Evolutionary conservation across 2,888 invertebrate genomes (phyloP).

Genomic region (Mystacides longicornis): DNA sequence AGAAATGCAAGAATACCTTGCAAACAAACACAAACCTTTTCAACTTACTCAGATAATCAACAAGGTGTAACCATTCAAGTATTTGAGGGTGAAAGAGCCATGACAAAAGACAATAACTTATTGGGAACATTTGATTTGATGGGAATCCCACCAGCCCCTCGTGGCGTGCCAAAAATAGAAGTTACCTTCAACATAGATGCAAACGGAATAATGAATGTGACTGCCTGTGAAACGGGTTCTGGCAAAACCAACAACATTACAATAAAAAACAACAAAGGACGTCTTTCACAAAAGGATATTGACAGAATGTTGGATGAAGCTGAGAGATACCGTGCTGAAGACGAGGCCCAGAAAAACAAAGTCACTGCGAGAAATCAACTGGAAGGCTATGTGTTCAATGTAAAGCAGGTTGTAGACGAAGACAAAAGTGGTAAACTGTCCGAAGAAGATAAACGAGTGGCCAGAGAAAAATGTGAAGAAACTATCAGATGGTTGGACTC

Average conservation of each 20-base stretch:
- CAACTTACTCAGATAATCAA: slow-evolving; percentile 77
- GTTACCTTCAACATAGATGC: slow-evolving; percentile 71
- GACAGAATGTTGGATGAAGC: slow-evolving; percentile 72
- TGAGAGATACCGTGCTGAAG: slow-evolving; percentile 65
- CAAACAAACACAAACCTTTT: slow-evolving; percentile 66
- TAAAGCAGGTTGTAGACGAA: slow-evolving; percentile 63
- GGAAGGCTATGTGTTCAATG: slow-evolving; percentile 62
- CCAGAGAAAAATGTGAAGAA: slow-evolving; percentile 49
- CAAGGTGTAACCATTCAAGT: slow-evolving; percentile 67
- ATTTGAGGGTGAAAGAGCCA: slow-evolving; percentile 71
- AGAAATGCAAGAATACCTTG: slow-evolving; percentile 65
- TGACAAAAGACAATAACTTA: slow-evolving; percentile 72
- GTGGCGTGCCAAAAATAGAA: slow-evolving; percentile 61
- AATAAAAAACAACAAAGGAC: slow-evolving; percentile 76
- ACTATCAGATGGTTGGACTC: slow-evolving; percentile 64
- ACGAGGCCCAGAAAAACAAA: slow-evolving; percentile 60
- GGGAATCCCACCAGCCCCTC: slow-evolving; percentile 64
- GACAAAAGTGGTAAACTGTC: slow-evolving; percentile 47
- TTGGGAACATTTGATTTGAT: slow-evolving; percentile 57
- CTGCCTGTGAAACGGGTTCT: slow-evolving; percentile 62
- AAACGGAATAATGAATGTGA: slow-evolving; percentile 76
- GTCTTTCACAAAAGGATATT: slow-evolving; percentile 74
- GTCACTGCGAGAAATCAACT: slow-evolving; percentile 65
- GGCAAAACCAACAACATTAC: slow-evolving; percentile 68
- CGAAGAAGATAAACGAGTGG: slow-evolving; percentile 51